Evolutionary conservation across 2,797 vertebrate species (phyloP), one percentile per base, ranked within the genome.

Genomic region (Gobionotothen gibberifrons): DNA sequence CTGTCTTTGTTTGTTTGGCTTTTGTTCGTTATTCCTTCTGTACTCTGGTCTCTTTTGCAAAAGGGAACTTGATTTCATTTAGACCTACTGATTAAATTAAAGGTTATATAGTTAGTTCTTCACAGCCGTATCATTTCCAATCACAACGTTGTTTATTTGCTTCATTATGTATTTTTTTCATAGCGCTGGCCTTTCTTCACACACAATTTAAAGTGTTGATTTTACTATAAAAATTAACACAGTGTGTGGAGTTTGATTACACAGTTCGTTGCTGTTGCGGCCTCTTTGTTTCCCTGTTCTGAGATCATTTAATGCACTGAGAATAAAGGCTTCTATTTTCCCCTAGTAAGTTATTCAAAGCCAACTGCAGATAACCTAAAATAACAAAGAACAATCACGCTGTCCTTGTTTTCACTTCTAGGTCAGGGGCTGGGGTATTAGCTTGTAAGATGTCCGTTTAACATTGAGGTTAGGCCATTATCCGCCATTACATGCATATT

Each of bases 401-500:
- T 46, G 54, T 22, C 32, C 32, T 36, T 36, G 1, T 53, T 66
- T 74, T 62, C 56, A 29, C 3, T 67, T 56, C 65, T 43, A 84
- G 60, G 62, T 79, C 58, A 69, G 19, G n/a, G 66, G 40, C 32
- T 52, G 64, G 49, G 40, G 62, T 1, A 55, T 68, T 68, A 61
- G 71, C 40, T 29, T 65, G 6, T 61, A 84, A 15, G 62, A 32
- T 56, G 26, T 22, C 58, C 10, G 16, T 60, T 69, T 61, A 71
- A 58, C 65, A 44, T 1, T 0, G 56, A 74, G 76, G 76, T 83
- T 74, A 84, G 63, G 57, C 32, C 47, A 3, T 40, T 62, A 81
- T 43, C 49, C 0, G 36, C 52, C 72, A 52, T 3, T 49, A 64
- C 53, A 79, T 77, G 81, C 59, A 36, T 58, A 86, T 84, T 36